Base-by-base conservation (phyloP, 2,113 vertebrate genomes). In the Odocoileus virginianus region DNA sequence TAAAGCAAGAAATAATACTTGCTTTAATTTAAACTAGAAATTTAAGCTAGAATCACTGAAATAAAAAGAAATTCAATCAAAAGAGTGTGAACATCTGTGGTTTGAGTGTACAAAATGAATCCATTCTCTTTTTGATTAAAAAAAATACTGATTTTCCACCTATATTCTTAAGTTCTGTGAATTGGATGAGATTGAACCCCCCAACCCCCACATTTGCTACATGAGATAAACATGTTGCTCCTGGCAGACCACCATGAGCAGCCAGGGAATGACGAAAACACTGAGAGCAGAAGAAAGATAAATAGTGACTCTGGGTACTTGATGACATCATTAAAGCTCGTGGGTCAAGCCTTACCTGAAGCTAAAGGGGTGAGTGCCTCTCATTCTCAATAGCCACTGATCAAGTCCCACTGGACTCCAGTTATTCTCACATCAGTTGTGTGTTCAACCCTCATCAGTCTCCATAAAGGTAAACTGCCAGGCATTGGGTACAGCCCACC, bases 91-190 rank as follows among this genome's bases (percentile, higher is more conserved):
- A 58, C 57, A 91, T 54, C n/a, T 86, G 50, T 71, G 33, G 40
- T 27, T 88, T 95, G 23, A 54, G 57, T 79, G 33, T 97, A 47
- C 74, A 97, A 95, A 91, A 74, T 74, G 81, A 92, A 91, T 60
- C 67, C 12, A 78, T 33, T 52, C 25, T 96, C 89, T 19, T 81
- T 91, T 47, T 94, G 36, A 2, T 86, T 10, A 61, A 54, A 89
- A n/a, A 64, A 36, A 8, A 7, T 17, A 43, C 85, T 61, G 30
- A 93, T 76, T 45, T 36, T 45, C 40, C n/a, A 94, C 50, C 21
- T 83, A n/a, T 83, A 47, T 91, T 88, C 60, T 81, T 11, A 21
- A 79, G 74, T 27, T 25, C 30, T 52, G 30, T 27, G 64, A 85
- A 47, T 40, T 87, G 57, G 55, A 21, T 88, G 21, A 14, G 71